A percentile compares a stretch with the other conserved stretches of the same genome.
Evolutionary conservation across 2,797 vertebrate species (phyloP).

Genomic region (Anguilla megastoma): DNA sequence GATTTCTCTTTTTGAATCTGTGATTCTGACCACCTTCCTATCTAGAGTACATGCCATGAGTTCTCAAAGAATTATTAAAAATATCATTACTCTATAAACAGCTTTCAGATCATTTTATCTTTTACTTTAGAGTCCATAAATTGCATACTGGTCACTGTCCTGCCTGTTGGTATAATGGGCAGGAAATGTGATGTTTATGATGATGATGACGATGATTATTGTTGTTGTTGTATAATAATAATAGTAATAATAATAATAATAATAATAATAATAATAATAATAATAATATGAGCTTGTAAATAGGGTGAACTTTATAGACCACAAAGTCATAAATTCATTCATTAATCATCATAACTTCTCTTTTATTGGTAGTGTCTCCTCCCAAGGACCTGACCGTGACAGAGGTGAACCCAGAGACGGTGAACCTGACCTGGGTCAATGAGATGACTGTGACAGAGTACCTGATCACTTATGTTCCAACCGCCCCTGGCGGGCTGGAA

Average conservation of each 20-base stretch:
- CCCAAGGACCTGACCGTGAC: slow-evolving; percentile 87
- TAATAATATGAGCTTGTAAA: background rate
- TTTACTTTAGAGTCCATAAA: background rate
- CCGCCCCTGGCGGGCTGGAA: slow-evolving; percentile 84
- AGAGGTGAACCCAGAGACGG: slow-evolving; percentile 84
- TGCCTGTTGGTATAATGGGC: background rate
- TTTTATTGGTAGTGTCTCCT: slow-evolving; percentile 81
- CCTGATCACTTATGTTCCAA: slow-evolving; percentile 86
- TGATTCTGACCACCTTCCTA: background rate
- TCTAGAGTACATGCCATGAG: background rate
- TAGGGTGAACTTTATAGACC: background rate
- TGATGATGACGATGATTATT: too few relatives aligned
- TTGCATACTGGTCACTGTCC: background rate
- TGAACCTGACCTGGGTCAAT: slow-evolving; percentile 92
- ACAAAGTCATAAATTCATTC: background rate
- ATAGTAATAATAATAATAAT: background rate
- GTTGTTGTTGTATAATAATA: too few relatives aligned
- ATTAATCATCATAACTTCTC: background rate
- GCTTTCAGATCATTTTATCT: too few relatives aligned
- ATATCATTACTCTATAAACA: background rate
- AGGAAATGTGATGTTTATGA: background rate
- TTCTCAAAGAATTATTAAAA: background rate
- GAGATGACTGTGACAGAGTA: slow-evolving; percentile 90
- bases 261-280: background rate
- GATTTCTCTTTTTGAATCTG: background rate